Evolutionary conservation across 2,113 vertebrate species (phyloP), one percentile per base, ranked within the genome.

Genomic region (Nesogale talazaci): DNA sequence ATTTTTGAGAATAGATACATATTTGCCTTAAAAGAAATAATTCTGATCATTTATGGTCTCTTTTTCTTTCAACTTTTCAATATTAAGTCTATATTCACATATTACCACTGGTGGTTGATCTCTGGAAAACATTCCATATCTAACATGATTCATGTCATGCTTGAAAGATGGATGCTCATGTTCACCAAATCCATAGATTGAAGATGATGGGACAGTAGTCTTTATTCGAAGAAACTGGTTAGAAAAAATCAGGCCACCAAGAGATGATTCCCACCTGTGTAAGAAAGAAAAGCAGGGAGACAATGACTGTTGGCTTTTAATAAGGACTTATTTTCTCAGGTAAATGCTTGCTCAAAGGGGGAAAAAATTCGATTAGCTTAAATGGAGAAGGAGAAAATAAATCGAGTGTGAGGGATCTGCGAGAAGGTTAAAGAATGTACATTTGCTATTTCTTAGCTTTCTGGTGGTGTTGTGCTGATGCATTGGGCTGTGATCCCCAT

Each of bases 201-300:
- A 94, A 29, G 84, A 91, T 56, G 95, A 96, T 82, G 96, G 96
- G 40, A 96, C 42, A 20, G 34, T 4, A 1, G 95, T 96, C 36
- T 88, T 92, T 87, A 94, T 91, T 92, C 96, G 95, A 57, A 96
- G 92, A 84, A 97, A 97, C 31, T 96, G 93, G 25, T 92, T 94
- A 56, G 96, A 95, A 94, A 97, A 97, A 61, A 95, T 88, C n/a
- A 95, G 86, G 38, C 91, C 89, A 34, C 61, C 12, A 16, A 97
- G 84, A 56, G 95, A 57, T 63, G 82, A 94, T 38, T 97, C 89
- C 96, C 93, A 97, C 81, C 96, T 97, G 57, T 15, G 1, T 79
- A 46, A 93, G 93, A 94, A 0, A 94, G 75, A 88, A 10, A 34
- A 74, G 61, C 16, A 67, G 23, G 74, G 81, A 67, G 34, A 36